Percentiles rank a stretch among this genome's conserved stretches.
Evolutionary conservation across 2,113 vertebrate species (phyloP).

Genomic region (Urocitellus parryii): DNA sequence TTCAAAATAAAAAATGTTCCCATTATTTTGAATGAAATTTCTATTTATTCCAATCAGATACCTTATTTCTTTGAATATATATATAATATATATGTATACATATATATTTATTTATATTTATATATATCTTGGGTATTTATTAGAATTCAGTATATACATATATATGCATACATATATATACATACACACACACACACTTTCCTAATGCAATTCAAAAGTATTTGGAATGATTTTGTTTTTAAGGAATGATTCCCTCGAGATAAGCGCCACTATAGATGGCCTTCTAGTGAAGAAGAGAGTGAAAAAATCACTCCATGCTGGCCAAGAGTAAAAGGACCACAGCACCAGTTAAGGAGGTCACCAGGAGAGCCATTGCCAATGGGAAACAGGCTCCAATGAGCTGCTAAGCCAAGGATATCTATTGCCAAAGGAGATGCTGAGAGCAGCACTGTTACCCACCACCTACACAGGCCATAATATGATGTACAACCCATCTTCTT

Average conservation of each 20-base stretch:
- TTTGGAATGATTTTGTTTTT: slow-evolving; percentile 6
- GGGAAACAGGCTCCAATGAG: not conserved
- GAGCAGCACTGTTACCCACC: not conserved
- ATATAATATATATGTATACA: too few relatives aligned
- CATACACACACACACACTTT: not conserved
- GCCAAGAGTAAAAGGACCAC: not conserved
- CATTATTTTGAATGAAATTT: not conserved
- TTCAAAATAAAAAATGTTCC: not conserved
- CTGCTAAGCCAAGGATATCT: not conserved
- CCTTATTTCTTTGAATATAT: not conserved
- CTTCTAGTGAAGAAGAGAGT: not conserved
- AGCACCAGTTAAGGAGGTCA: not conserved
- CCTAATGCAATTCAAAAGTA: not conserved
- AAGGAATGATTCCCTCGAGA: not conserved
- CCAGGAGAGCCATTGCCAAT: not conserved
- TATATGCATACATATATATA: too few relatives aligned
- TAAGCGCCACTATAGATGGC: not conserved
- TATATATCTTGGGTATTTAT: too few relatives aligned
- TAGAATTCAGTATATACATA: too few relatives aligned
- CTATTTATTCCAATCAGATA: not conserved
- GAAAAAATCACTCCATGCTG: not conserved
- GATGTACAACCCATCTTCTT: not conserved
- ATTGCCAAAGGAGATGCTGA: not conserved
- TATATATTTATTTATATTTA: too few relatives aligned
- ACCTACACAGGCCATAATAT: not conserved